phyloP scores from a whole-genome alignment of 2,113 vertebrate species.

The Pandion haliaetus region DNA sequence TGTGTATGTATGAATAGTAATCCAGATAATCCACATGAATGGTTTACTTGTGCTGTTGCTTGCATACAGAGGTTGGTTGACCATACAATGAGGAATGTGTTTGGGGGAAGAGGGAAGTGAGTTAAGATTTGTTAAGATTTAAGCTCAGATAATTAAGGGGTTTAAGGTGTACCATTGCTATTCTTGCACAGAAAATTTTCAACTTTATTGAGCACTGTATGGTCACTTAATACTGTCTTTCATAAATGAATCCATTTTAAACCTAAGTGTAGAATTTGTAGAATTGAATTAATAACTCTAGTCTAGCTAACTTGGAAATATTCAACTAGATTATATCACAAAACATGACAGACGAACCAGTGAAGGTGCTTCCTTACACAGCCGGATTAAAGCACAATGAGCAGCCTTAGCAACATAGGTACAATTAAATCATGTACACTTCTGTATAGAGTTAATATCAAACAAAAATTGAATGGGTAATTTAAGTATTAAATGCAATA shows the following conservation, averaged over 20 bases:
- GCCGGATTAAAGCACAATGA: neutral
- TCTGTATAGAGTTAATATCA: neutral
- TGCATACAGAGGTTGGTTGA: neutral
- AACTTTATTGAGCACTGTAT: neutral
- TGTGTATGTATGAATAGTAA: neutral
- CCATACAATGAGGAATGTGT: rapidly evolving
- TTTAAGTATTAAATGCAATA: neutral
- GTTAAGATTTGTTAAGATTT: neutral
- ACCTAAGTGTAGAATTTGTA: neutral
- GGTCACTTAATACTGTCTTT: neutral
- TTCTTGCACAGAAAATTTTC: neutral
- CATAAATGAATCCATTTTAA: neutral
- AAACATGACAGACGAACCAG: neutral
- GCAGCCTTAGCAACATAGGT: neutral
- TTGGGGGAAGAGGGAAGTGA: neutral
- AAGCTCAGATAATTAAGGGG: neutral
- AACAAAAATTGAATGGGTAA: neutral
- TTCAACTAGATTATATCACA: neutral
- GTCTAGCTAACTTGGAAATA: neutral
- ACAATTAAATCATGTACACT: neutral
- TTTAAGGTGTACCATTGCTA: neutral
- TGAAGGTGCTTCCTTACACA: neutral
- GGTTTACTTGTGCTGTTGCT: neutral
- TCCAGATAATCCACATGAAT: neutral
- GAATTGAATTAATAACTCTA: neutral